Evolutionary conservation across 2,888 invertebrate species (phyloP), one percentile per base, ranked within the genome.

Genomic region (Thymelicus lineola): DNA sequence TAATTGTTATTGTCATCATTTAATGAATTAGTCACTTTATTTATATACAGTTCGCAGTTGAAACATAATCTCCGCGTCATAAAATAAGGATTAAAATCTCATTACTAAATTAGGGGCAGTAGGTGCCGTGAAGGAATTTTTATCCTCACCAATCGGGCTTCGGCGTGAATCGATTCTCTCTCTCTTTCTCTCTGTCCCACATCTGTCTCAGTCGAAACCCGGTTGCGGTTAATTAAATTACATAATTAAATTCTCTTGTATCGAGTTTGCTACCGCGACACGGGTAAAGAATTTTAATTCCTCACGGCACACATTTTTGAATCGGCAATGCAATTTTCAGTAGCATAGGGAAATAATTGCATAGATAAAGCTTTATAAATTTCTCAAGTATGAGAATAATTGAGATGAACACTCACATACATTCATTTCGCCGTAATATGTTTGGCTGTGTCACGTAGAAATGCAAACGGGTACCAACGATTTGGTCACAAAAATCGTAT

Each of bases 211-310:
- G 20, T 58, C 66, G 76, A 74, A 75, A 76, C 77, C 76, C 73
- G 75, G 77, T 75, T 74, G 72, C 72, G 63, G 59, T 66, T 76
- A 75, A 76, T 76, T 73, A 63, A 76, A 75, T 76, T 78, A 78
- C 67, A 71, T 68, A 58, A 68, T 68, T 68, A 57, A 68, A 62
- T 48, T 46, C 62, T 62, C 48, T 62, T 57, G 20, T 20, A 38
- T 20, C 17, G 14, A 20, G 48, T 65, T 57, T 28, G 65, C 12
- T 20, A 45, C 65, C n/a, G 42, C 46, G 48, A 28, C 17, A 48
- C 17, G 55, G 46, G 38, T 9, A 45, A 64, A 48, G 59, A 64
- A 60, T 28, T 59, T 14, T 57, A 48, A 48, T 48, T 59, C 15
- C 45, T 17, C 20, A 28, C 45, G 28, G n/a, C n/a, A 38, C 6